Base-by-base conservation (phyloP, 2,797 vertebrate species). In the Neomorphus geoffroyi region DNA sequence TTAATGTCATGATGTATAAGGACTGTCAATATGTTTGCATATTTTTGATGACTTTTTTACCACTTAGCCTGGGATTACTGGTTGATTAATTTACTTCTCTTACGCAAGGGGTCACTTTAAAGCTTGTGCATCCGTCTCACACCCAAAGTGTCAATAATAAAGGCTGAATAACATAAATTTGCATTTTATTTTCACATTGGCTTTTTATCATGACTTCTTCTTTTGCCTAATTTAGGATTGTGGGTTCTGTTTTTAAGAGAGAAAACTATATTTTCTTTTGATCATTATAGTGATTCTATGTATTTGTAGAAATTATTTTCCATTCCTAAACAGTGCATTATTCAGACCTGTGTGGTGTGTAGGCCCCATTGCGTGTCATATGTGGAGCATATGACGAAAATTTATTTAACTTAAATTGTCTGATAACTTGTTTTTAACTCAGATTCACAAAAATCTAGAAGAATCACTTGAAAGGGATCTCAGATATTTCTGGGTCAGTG, bases 121-220 rank as follows among this genome's bases (percentile, higher is more conserved):
- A 70, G 5, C 24, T 66, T 67, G 17, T n/a, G 6, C 24, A 50
- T 70, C 18, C 26, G 15, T 66, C 15, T 65, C 18, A 37, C 4
- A 58, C 1, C 1, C 11, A 53, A 3, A 1, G 0, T 18, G 6
- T 33, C 27, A 91, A 39, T 11, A 86, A 50, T 23, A 81, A 50
- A 10, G 1, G 5, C 28, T 32, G 33, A 82, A 73, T 60, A 69
- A 53, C 8, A 61, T 26, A 53, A 53, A 73, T 1, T 19, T 32
- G 1, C 5, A 23, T 11, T 24, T 65, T 32, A 83, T 56, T 62
- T 61, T 22, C 26, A 39, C 2, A 18, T 10, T 26, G 35, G 0
- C 18, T 62, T 83, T 70, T 35, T 23, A 13, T 37, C 5, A 33
- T 48, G n/a, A 24, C 5, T 71, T 27, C 6, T 74, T 62, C 8